Evolutionary conservation across 2,888 invertebrate species (phyloP), one percentile per base, ranked within the genome.

Genomic region (Dinocampus coccinellae): DNA sequence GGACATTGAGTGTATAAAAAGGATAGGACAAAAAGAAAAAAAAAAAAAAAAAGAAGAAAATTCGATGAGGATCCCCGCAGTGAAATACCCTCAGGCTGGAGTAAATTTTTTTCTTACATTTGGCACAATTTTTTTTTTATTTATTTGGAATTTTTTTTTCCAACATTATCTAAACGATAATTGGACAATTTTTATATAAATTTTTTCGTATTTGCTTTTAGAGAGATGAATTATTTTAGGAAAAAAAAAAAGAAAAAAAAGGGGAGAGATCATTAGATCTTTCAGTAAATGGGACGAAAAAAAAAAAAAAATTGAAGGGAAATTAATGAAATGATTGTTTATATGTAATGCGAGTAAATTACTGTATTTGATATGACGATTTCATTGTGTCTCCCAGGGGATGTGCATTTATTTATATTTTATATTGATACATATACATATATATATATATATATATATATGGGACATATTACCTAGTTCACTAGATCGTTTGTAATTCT

Each of bases 401-500:
- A 65, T 24, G n/a, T n/a, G n/a, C n/a, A n/a, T n/a, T n/a, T n/a
- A n/a, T n/a, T n/a, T n/a, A n/a, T n/a, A n/a, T n/a, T n/a, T 29
- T 7, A 3, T 4, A 4, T 29, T 7, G 7, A 29, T 29, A 29
- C 3, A 29, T 29, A 29, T 7, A 29, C 7, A 29, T 29, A 29
- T 7, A 29, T 29, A 29, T 29, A 29, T 7, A 29, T 29, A 29
- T 7, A 29, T 7, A 29, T 3, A 16, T 47, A 7, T 16, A 47
- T 47, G 0, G 47, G 16, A n/a, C 16, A 64, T 62, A 76, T 73
- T 73, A 73, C 70, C 73, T 72, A 69, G 74, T 64, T 76, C 72
- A 67, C 57, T 69, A 62, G 71, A 66, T 75, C 73, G 68, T 69
- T 62, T 73, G 72, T 73, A 68, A 68, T 74, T 53, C 64, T 36